Percentiles rank a stretch among this genome's conserved stretches.
These are phyloP conservation scores for Tribolium madens DNA, from an alignment of 1,140 invertebrate species.

Conservation along the genomic window DNA sequence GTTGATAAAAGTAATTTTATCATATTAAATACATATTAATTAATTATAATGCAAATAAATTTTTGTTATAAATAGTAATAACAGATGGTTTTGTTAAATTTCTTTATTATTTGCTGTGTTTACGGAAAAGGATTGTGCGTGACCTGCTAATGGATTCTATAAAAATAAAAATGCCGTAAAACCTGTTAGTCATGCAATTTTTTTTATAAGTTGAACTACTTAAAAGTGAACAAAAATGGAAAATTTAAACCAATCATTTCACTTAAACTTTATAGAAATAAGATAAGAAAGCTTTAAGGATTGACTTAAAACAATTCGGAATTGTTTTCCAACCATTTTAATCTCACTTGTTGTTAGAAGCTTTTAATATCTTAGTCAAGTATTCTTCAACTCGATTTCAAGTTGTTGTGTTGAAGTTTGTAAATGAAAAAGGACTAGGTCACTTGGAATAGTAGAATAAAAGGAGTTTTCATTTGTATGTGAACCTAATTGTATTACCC, in stretches of 20 bases:
- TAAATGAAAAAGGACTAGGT: not conserved
- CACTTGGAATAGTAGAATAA: not conserved
- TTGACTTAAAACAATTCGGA: not conserved
- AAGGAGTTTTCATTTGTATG: not conserved
- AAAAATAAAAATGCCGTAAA: not conserved
- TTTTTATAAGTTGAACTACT: too few relatives aligned
- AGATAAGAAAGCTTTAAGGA: not conserved
- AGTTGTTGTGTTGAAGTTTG: slow-evolving; percentile 1
- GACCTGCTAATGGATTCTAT: not conserved
- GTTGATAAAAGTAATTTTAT: too few relatives aligned
- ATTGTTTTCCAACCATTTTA: slow-evolving; percentile 35
- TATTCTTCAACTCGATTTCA: slow-evolving; percentile 32
- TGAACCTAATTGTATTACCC: too few relatives aligned
- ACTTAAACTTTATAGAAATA: not conserved
- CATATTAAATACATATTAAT: too few relatives aligned
- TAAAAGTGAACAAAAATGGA: too few relatives aligned
- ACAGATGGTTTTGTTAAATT: too few relatives aligned
- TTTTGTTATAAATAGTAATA: too few relatives aligned
- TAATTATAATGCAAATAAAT: too few relatives aligned
- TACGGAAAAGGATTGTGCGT: not conserved
- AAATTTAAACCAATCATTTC: too few relatives aligned
- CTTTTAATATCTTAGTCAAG: slow-evolving; percentile 35
- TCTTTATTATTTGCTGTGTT: too few relatives aligned
- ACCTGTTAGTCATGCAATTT: not conserved
- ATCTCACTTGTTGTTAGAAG: slow-evolving; percentile 25